A percentile compares a stretch with the other conserved stretches of the same genome.
Evolutionary conservation across 2,797 vertebrate species (phyloP).

Genomic region (Acrossocheilus wenchowensis): DNA sequence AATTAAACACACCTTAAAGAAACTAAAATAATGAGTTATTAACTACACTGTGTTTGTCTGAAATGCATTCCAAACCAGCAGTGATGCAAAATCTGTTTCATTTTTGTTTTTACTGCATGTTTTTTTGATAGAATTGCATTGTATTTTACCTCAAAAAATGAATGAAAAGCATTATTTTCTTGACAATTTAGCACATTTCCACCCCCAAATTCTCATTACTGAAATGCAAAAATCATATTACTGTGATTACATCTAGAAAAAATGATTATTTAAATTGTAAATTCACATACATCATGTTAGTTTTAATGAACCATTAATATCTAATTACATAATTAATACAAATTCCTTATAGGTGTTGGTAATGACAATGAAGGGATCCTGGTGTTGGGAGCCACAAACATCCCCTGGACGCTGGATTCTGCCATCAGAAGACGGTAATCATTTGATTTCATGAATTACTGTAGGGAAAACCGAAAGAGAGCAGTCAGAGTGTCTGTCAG

Average conservation of each 20-base stretch:
- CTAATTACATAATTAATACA: background rate
- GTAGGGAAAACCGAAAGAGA: background rate
- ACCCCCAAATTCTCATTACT: background rate
- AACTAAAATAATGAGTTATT: background rate
- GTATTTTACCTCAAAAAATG: background rate
- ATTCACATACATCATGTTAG: background rate
- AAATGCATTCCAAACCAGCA: background rate
- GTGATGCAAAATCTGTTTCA: background rate
- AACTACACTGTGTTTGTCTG: background rate
- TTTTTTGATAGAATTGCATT: background rate
- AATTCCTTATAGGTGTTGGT: constrained; percentile 85
- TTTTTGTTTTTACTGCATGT: background rate
- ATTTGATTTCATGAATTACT: background rate
- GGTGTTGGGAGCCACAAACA: constrained; percentile 98
- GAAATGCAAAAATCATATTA: background rate
- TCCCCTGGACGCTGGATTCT: constrained; percentile 98
- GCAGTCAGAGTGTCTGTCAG: background rate
- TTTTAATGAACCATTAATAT: background rate
- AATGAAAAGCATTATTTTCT: background rate
- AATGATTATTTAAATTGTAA: background rate
- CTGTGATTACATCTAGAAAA: too few relatives aligned
- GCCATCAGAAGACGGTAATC: constrained; percentile 95
- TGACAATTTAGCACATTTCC: background rate
- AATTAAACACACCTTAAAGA: background rate
- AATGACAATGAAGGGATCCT: constrained; percentile 96